Evolutionary conservation across 2,888 invertebrate species (phyloP), one percentile per base, ranked within the genome.

Genomic region (Cenopis cana): DNA sequence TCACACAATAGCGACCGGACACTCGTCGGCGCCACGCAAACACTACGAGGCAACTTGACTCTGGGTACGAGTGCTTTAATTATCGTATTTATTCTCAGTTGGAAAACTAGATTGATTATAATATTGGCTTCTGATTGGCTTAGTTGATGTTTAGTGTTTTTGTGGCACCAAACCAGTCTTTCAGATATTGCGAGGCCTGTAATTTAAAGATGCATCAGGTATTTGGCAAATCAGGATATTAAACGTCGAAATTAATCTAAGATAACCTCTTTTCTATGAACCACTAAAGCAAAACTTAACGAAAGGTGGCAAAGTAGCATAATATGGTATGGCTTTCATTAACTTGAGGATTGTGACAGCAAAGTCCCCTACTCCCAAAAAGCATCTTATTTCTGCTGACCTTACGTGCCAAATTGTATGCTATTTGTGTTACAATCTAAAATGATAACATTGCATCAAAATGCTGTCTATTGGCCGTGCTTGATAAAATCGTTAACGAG

Each of bases 401-500:
- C n/a, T n/a, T n/a, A n/a, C n/a, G 5, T 29, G 29, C 41, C n/a
- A n/a, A n/a, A n/a, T n/a, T n/a, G n/a, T n/a, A n/a, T n/a, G n/a
- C n/a, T n/a, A 46, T n/a, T 46, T n/a, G 14, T 5, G 46, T 46
- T n/a, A n/a, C 6, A n/a, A 46, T n/a, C n/a, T 8, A 8, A 46
- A 46, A 46, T 46, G 46, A 46, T n/a, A 60, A 46, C 24, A 60
- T 46, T 24, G n/a, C 36, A 38, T 20, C n/a, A 38, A 46, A 64
- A 54, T 52, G 11, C 50, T 36, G 12, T 50, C 64, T 54, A 52
- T 54, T 38, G 64, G 24, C 50, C 41, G 18, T 20, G 36, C 60
- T 46, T 55, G 66, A 71, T 71, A 61, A 71, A 49, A 71, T 50
- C 71, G 55, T 66, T 71, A 49, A 70, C 46, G 60, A 67, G 49